Percentiles rank a stretch among this genome's conserved stretches.
These are phyloP conservation scores for Bimastos eiseni DNA, from an alignment of 2,888 invertebrate genomes.

Conservation along the genomic window DNA sequence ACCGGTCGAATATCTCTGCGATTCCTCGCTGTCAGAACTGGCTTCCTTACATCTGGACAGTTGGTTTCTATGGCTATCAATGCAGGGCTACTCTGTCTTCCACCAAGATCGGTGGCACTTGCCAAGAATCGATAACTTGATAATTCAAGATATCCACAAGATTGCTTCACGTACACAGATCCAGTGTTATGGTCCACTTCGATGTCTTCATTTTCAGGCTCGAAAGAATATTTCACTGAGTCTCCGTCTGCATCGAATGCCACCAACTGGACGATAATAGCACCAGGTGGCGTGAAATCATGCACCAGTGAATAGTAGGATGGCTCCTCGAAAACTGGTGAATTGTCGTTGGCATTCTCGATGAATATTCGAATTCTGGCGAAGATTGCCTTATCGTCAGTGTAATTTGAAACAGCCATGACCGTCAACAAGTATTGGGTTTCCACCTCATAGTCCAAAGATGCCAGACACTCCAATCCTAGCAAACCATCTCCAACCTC, in stretches of 20 bases:
- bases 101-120: conserved; percentile 36
- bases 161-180: background rate
- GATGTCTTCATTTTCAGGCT: background rate
- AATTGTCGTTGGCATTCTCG: conserved; percentile 14
- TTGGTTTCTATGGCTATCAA: conserved; percentile 35
- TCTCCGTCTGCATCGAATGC: conserved; percentile 4
- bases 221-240: background rate
- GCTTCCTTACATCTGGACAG: background rate
- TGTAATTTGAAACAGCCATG: background rate
- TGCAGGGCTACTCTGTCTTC: conserved; percentile 34
- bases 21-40: background rate
- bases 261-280: background rate
- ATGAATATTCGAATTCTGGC: conserved; percentile 22
- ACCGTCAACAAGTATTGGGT: conserved; percentile 64
- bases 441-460: conserved; percentile 74
- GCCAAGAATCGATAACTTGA: conserved; percentile 26
- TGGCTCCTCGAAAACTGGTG: background rate
- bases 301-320: background rate
- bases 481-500: conserved; percentile 37
- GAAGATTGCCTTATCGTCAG: background rate
- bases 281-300: background rate
- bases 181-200: background rate
- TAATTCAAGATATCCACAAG: background rate
- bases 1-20: conserved; percentile 19
- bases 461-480: conserved; percentile 68